phyloP scores from a whole-genome alignment of 2,113 vertebrate species.

The Neogale vison region DNA sequence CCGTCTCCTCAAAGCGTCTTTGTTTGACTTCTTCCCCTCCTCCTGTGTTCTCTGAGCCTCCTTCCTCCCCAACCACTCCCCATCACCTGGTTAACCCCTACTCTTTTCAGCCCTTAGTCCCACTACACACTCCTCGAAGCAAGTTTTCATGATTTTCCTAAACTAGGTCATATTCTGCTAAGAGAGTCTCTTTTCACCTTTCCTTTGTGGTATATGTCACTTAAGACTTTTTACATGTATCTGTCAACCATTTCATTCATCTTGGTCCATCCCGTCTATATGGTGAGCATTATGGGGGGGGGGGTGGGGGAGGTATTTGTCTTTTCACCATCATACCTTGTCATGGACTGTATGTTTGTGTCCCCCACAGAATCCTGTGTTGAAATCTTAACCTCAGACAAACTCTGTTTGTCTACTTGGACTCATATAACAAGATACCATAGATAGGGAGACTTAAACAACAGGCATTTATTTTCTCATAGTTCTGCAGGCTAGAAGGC shows the following conservation, averaged over 20 bases:
- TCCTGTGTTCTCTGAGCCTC: background rate
- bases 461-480: background rate
- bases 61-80: fast-evolving
- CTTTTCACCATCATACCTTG: background rate
- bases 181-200: background rate
- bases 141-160: background rate
- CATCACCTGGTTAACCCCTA: background rate
- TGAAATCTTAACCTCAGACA: background rate
- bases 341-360: background rate
- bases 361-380: background rate
- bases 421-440: background rate
- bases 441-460: background rate
- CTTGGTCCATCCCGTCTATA: background rate
- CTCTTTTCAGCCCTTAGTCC: background rate
- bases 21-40: background rate
- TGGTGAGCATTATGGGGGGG: background rate
- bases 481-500: background rate
- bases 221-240: background rate
- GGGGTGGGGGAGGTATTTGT: fast-evolving
- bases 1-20: background rate
- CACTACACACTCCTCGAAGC: background rate
- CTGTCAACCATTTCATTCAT: background rate
- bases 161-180: background rate
- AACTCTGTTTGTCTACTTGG: background rate
- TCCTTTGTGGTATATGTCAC: background rate